Percentiles rank a stretch among this genome's conserved stretches.
phyloP scores from a whole-genome alignment of 2,797 vertebrate genomes.

The Gallinago solitaria region DNA sequence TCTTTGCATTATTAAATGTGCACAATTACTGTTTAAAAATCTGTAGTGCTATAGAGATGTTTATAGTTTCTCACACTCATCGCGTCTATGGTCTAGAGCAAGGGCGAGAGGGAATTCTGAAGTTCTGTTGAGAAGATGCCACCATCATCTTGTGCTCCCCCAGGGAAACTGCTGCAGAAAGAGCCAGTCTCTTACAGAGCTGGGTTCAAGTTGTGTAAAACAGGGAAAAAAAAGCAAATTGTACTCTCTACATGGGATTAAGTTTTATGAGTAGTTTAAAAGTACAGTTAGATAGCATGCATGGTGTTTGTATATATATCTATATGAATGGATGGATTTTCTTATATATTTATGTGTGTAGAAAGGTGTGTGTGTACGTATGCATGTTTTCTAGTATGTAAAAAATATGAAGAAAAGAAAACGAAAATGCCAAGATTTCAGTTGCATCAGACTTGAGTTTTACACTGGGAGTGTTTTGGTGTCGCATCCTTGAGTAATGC shows the following conservation, averaged over 20 bases:
- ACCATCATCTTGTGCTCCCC: not conserved
- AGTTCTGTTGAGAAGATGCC: not conserved
- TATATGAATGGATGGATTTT: not conserved
- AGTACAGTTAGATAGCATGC: not conserved
- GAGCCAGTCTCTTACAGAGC: not conserved
- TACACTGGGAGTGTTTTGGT: not conserved
- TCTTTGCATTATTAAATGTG: not conserved
- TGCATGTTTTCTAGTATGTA: not conserved
- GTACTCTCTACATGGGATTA: not conserved
- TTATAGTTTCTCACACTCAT: not conserved
- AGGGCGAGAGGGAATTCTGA: not conserved
- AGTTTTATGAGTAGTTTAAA: not conserved
- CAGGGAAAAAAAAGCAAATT: too few species aligned
- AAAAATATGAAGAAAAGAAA: not conserved
- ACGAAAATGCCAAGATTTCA: not conserved
- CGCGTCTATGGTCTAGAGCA: not conserved
- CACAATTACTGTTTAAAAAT: not conserved
- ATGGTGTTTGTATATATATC: not conserved
- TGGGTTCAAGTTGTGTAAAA: not conserved
- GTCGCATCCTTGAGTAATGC: not conserved
- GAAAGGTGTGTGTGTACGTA: not conserved
- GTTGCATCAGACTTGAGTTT: not conserved
- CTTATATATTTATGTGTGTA: not conserved
- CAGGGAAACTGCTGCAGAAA: not conserved
- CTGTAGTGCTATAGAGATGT: not conserved